phyloP scores from a whole-genome alignment of 2,113 vertebrate genomes.

The Vidua chalybeata region DNA sequence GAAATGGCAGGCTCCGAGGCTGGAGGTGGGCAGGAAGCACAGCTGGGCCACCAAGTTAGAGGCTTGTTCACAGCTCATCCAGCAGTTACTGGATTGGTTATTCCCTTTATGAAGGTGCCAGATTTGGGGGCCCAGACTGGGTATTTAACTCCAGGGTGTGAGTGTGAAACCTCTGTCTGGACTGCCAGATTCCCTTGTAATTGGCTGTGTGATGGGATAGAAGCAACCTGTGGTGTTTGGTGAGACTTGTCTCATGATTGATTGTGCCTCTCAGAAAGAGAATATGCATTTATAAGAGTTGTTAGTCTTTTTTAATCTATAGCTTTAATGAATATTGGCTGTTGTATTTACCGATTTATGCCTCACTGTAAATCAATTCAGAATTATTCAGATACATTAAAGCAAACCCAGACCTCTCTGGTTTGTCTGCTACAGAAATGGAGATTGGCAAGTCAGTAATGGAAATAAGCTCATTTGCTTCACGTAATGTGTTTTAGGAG shows the following conservation, averaged over 20 bases:
- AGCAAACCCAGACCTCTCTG: background rate
- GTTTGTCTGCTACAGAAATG: background rate
- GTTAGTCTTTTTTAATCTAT: background rate
- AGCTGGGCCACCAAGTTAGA: background rate
- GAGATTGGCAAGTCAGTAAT: background rate
- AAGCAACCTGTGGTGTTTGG: accelerated
- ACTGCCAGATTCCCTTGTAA: accelerated
- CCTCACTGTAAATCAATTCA: background rate
- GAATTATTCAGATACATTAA: background rate
- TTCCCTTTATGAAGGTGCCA: background rate
- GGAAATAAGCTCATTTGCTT: background rate
- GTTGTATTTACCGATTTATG: background rate
- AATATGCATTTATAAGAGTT: accelerated
- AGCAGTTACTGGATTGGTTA: background rate
- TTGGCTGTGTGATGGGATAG: background rate
- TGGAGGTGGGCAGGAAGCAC: background rate
- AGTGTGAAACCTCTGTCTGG: background rate
- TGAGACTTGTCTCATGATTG: background rate
- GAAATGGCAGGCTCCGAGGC: background rate
- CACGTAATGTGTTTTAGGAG: background rate
- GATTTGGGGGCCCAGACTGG: background rate
- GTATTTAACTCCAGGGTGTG: background rate
- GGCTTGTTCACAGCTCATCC: accelerated
- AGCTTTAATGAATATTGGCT: background rate
- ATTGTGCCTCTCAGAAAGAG: background rate